Evolutionary conservation across 2,888 invertebrate species (phyloP), one percentile per base, ranked within the genome.

Genomic region (Celastrina argiolus): DNA sequence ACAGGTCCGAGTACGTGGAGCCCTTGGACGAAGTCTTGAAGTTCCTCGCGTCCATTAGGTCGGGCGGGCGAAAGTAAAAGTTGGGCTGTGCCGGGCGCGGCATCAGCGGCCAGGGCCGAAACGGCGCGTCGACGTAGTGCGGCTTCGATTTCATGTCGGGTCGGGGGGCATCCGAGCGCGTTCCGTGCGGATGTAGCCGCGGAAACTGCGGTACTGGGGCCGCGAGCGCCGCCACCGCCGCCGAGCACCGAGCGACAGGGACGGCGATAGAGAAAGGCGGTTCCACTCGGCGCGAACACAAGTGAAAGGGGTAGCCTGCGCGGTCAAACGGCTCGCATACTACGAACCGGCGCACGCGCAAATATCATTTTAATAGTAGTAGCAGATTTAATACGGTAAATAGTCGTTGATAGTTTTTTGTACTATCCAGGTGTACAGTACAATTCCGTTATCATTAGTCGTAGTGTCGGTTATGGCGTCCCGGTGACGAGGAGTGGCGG

Each of bases 31-130:
- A 87, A 34, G 88, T 88, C 78, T 88, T 90, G 70, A 76, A 92
- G 84, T 88, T 89, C 72, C 84, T 92, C 78, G 76, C 86, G 80
- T 82, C 93, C 85, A 85, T 81, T 69, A 88, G 88, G 71, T 89
- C 91, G 67, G 90, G 87, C 45, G 91, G 88, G 66, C 89, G 87
- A 76, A 89, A 87, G 81, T 88, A 89, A 78, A 90, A 91, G 78
- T 89, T 89, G 3, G 92, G 87, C 72, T 91, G 91, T 71, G 83
- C 79, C 77, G 87, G 85, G 39, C 93, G 89, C 76, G 94, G 92
- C 78, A 94, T 88, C 77, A 94, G 93, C 56, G 94, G 93, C 94
- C 94, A 94, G 69, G 94, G 94, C 74, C 94, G 92, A 76, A 90
- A 90, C 80, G 90, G 88, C 75, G 86, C 82, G 76, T 91, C 91